These are phyloP conservation scores for Montifringilla adamsi DNA, from an alignment of 2,113 vertebrate species.

Conservation along the genomic window DNA sequence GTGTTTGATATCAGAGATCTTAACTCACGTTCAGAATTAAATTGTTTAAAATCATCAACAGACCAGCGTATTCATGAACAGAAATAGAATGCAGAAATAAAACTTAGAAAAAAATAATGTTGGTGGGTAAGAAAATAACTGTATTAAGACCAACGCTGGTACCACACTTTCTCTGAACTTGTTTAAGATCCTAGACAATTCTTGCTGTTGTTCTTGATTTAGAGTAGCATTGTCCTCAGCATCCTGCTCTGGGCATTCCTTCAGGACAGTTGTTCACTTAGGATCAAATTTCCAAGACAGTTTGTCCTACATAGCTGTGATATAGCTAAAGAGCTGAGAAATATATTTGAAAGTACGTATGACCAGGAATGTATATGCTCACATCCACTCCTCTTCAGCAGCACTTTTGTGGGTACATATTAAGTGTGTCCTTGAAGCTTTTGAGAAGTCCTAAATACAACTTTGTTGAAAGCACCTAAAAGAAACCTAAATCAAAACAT, in stretches of 20 bases:
- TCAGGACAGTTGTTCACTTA: neutral
- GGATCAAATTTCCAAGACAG: neutral
- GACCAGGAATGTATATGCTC: neutral
- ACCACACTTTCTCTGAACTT: neutral
- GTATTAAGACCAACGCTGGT: neutral
- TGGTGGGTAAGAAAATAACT: neutral
- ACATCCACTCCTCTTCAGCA: neutral
- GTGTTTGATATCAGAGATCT: neutral
- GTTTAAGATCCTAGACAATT: neutral
- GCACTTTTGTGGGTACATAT: neutral
- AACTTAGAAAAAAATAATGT: neutral
- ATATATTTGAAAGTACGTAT: neutral
- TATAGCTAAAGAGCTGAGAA: neutral
- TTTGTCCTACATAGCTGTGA: neutral
- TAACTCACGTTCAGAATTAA: constrained; percentile 22
- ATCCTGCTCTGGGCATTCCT: neutral
- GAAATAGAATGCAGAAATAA: constrained; percentile 1
- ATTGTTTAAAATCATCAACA: neutral
- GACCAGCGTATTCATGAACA: neutral
- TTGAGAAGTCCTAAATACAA: neutral
- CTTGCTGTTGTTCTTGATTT: neutral
- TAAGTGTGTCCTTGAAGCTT: neutral
- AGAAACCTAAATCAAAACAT: neutral
- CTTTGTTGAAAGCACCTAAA: neutral
- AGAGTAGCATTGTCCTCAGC: neutral